Percentiles rank a stretch among this genome's conserved stretches.
These are phyloP conservation scores for Tortricodes alternella DNA, from an alignment of 2,888 invertebrate genomes.

Conservation along the genomic window DNA sequence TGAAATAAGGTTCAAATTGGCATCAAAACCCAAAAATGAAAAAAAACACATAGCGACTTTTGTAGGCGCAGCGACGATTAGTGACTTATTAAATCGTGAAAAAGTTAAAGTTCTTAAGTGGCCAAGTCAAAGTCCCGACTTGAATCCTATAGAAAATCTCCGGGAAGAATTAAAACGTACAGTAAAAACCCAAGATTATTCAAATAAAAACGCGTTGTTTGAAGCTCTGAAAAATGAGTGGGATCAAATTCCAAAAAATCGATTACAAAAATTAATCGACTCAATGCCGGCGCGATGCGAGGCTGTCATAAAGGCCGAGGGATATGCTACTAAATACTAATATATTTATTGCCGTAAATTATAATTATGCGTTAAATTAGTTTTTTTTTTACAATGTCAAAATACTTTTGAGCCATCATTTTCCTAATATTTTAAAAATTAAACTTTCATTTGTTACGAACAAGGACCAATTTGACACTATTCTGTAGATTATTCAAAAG, in stretches of 20 bases:
- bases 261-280: neutral
- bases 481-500: too few species aligned
- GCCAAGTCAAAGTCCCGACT: too few species aligned
- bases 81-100: too few species aligned
- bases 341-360: neutral
- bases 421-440: too few species aligned
- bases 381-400: neutral
- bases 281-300: neutral
- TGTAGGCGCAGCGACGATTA: too few species aligned
- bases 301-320: neutral
- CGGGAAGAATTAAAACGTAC: neutral
- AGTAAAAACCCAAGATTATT: neutral
- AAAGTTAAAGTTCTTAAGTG: too few species aligned
- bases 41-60: too few species aligned
- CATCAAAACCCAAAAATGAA: too few species aligned
- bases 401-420: neutral
- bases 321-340: conserved; percentile 5
- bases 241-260: neutral
- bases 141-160: too few species aligned
- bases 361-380: neutral
- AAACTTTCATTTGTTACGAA: too few species aligned
- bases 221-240: neutral
- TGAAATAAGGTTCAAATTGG: too few species aligned
- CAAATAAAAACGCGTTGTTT: neutral
- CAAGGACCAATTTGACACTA: too few species aligned